These are phyloP conservation scores for Petrolisthes manimaculis DNA, from an alignment of 2,888 invertebrate species.

Conservation along the genomic window DNA sequence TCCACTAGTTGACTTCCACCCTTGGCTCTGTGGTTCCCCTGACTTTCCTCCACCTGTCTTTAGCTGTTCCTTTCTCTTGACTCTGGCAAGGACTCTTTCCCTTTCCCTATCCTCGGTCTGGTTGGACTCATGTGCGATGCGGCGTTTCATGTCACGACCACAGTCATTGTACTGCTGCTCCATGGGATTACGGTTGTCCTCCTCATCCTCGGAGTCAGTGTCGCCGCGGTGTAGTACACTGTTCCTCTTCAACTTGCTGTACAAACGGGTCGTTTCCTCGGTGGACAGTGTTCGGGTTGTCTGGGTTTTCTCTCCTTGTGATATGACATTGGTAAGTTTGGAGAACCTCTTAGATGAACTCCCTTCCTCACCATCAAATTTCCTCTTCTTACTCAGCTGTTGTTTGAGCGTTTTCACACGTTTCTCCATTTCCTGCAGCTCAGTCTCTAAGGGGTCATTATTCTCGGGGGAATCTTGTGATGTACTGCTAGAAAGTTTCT, in stretches of 20 bases:
- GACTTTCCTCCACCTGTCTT: background rate
- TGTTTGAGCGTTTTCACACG: conserved; percentile 52
- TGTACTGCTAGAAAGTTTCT: background rate
- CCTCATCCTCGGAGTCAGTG: conserved; percentile 84
- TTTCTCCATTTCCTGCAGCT: conserved; percentile 60
- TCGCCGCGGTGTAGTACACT: conserved; percentile 62
- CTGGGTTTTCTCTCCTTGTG: conserved; percentile 15
- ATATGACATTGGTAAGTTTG: conserved; percentile 38
- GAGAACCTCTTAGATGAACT: conserved; percentile 33
- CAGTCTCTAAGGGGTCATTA: conserved; percentile 59
- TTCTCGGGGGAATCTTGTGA: background rate
- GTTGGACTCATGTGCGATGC: conserved; percentile 71
- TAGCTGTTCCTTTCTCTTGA: conserved; percentile 12
- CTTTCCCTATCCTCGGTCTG: background rate
- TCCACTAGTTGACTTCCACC: conserved; percentile 52
- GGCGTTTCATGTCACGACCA: conserved; percentile 77
- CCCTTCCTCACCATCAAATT: conserved; percentile 13
- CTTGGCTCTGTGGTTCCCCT: background rate
- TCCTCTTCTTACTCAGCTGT: conserved; percentile 58
- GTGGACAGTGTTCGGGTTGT: conserved; percentile 35
- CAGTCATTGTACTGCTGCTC: conserved; percentile 80
- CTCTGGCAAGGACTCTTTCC: conserved; percentile 22
- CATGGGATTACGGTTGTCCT: conserved; percentile 79
- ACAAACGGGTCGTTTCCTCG: conserved; percentile 33
- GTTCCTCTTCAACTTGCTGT: conserved; percentile 25